Percentiles rank a stretch among this genome's conserved stretches.
Evolutionary conservation across 2,888 invertebrate species (phyloP).

Genomic region (Campoplex nolae): DNA sequence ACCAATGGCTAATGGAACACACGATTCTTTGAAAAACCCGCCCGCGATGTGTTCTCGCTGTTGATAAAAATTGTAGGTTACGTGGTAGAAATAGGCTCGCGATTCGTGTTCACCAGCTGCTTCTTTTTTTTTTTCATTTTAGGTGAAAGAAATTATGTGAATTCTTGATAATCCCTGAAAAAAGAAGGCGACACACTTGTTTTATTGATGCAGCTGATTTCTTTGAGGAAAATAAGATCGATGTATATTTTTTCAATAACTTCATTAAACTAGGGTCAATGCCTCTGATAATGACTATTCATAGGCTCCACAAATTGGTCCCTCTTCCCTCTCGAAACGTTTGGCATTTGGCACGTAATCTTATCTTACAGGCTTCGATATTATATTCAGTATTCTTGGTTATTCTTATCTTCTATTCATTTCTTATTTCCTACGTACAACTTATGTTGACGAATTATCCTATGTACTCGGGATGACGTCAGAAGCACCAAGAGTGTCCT

Average conservation of each 20-base stretch:
- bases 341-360: conserved; percentile 20
- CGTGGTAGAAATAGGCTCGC: background rate
- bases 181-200: background rate
- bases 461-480: conserved; percentile 42
- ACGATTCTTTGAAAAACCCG: conserved; percentile 45
- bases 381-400: conserved; percentile 9
- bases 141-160: background rate
- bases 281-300: background rate
- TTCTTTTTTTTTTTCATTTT: background rate
- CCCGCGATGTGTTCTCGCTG: background rate
- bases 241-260: background rate
- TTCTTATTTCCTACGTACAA: conserved; percentile 20
- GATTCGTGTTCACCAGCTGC: background rate
- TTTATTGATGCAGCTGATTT: background rate
- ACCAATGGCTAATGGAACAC: conserved; percentile 44
- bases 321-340: background rate
- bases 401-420: conserved; percentile 28
- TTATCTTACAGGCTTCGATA: conserved; percentile 13
- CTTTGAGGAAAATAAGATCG: background rate
- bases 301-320: background rate
- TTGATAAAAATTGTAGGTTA: conserved; percentile 37
- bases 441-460: conserved; percentile 44
- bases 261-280: conserved; percentile 14
- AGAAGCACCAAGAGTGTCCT: conserved; percentile 8
- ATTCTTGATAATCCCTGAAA: background rate